phyloP scores from a whole-genome alignment of 2,888 invertebrate genomes.

The Amaurobius ferox region DNA sequence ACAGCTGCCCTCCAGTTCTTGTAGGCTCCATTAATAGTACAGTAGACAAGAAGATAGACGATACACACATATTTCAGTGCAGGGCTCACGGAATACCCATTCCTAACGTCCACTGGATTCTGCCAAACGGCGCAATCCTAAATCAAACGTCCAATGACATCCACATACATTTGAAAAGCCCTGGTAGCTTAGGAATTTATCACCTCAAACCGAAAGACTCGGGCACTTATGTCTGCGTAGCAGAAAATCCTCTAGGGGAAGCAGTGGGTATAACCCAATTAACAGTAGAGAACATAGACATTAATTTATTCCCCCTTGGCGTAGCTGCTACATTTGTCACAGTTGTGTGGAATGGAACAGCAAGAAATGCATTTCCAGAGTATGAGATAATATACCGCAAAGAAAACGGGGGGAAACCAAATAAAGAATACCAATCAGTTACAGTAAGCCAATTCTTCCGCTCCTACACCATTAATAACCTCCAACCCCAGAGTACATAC shows the following conservation, averaged over 20 bases:
- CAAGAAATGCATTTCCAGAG: conserved; percentile 75
- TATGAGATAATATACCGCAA: conserved; percentile 76
- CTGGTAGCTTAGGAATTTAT: conserved; percentile 75
- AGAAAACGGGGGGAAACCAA: conserved; percentile 49
- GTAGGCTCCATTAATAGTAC: conserved; percentile 63
- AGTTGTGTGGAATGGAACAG: conserved; percentile 78
- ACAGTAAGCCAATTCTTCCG: conserved; percentile 75
- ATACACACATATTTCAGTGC: conserved; percentile 76
- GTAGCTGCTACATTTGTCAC: conserved; percentile 78
- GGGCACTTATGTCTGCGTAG: conserved; percentile 78
- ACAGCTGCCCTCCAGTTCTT: conserved; percentile 74
- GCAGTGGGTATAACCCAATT: conserved; percentile 76
- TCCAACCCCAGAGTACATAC: conserved; percentile 78
- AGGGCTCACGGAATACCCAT: conserved; percentile 78
- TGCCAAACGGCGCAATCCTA: conserved; percentile 77
- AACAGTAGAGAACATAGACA: conserved; percentile 77
- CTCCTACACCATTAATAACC: conserved; percentile 77
- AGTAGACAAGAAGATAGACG: conserved; percentile 72
- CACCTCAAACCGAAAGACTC: conserved; percentile 76
- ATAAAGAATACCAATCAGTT: conserved; percentile 72
- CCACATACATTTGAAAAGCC: conserved; percentile 75
- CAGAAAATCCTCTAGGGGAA: conserved; percentile 76
- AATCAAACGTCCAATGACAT: conserved; percentile 76
- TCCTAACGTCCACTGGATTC: conserved; percentile 78
- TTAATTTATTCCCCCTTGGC: conserved; percentile 77